Evolutionary conservation across 2,888 invertebrate species (phyloP), one percentile per base, ranked within the genome.

Genomic region (Cristatella mucedo): DNA sequence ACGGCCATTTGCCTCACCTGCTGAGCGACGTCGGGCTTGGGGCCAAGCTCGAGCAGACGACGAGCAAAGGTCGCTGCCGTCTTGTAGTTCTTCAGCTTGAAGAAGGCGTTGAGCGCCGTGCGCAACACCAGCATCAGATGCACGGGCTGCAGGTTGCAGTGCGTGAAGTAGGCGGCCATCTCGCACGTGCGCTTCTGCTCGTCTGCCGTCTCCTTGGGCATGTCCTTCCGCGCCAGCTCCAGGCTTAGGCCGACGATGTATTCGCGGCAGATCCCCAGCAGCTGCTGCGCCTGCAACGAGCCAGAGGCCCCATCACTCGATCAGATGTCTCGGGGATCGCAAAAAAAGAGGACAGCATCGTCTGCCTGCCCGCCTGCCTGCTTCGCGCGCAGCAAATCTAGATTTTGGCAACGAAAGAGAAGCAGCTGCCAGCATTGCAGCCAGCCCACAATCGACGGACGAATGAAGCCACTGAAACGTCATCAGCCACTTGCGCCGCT

Each of bases 121-220:
- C 95, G 72, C 2, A 97, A 74, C 1, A 70, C 89, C 3, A 97
- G 73, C 52, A 97, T 91, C 61, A 89, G 82, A 69, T 97, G 97
- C 2, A 91, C 79, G 0, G 93, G 86, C 62, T 97, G 93, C 11
- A 97, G 71, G 56, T 85, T 84, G 68, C 91, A 91, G 66, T 97
- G 95, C 0, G 95, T 95, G 69, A 97, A 97, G 68, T 97, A 97
- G 0, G 95, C 95, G 0, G 93, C 93, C 80, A 95, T 60, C 61
- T 97, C 95, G 63, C 91, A 89, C 6, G 83, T 77, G 18, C 93
- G 75, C 57, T 85, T 86, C 59, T 89, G 87, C 50, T 91, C 85
- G 1, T 84, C 82, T 11, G 81, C 57, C 0, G 79, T 77, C 33
- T 73, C 73, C 63, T 91, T 93, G 1, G 87, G 84, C 63, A 86